Percentiles rank a stretch among this genome's conserved stretches.
Evolutionary conservation across 2,888 invertebrate genomes (phyloP).

Genomic region (Taphrorychus bicolor): DNA sequence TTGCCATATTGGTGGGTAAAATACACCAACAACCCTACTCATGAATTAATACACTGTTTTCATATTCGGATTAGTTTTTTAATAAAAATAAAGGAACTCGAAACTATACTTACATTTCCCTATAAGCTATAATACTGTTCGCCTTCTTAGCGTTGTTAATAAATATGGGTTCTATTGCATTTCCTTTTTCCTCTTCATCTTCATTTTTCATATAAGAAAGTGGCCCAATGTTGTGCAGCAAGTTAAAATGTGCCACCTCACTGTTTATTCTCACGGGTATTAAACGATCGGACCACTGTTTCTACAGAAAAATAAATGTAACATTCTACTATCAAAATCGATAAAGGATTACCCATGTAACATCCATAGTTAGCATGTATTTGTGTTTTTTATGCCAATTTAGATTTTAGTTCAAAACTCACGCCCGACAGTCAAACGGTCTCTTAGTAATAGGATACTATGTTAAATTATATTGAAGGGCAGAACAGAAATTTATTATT

Average conservation of each 20-base stretch:
- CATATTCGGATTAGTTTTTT: no score
- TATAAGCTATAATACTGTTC: conserved; percentile 28
- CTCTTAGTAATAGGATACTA: no score
- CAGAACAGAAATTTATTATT: no score
- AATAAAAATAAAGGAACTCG: no score
- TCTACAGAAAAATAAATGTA: conserved; percentile 13
- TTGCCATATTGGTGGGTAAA: no score
- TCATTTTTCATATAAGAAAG: conserved; percentile 3
- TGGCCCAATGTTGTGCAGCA: conserved; percentile 7
- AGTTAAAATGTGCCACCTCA: conserved; percentile 33
- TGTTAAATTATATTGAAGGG: no score
- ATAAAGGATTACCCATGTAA: neutral
- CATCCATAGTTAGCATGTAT: neutral
- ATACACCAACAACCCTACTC: no score
- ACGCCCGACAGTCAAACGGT: no score
- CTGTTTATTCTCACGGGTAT: conserved; percentile 38
- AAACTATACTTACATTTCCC: conserved; percentile 39
- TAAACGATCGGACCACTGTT: conserved; percentile 34
- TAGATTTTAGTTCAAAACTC: no score
- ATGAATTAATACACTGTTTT: no score
- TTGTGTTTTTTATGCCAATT: no score
- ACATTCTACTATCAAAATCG: neutral
- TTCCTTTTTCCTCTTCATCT: neutral
- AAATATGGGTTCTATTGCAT: conserved; percentile 16
- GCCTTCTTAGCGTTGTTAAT: conserved; percentile 36